Percentiles rank a stretch among this genome's conserved stretches.
Evolutionary conservation across 2,113 vertebrate genomes (phyloP).

Genomic region (Corapipo altera): DNA sequence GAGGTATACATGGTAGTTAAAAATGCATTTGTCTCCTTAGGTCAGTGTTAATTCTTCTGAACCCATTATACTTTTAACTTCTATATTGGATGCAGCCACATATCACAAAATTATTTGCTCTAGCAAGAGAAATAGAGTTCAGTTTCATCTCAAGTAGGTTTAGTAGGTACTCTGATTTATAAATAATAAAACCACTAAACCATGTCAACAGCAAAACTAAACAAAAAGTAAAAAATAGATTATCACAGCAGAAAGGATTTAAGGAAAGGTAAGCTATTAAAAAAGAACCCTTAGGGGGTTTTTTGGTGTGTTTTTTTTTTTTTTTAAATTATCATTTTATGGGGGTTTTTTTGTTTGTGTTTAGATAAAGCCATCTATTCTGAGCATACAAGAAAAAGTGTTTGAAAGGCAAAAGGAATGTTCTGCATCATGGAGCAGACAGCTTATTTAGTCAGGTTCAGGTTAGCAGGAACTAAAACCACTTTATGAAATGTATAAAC

Average conservation of each 20-base stretch:
- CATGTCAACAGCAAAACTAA: neutral
- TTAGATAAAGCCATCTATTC: neutral
- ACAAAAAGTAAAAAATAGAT: neutral
- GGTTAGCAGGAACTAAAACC: neutral
- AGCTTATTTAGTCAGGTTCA: neutral
- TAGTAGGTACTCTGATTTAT: neutral
- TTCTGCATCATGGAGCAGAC: neutral
- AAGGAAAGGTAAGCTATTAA: neutral
- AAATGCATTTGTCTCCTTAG: neutral
- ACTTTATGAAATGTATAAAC: neutral
- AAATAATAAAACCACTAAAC: neutral
- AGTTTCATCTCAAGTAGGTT: neutral
- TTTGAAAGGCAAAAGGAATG: neutral
- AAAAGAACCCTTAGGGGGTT: neutral
- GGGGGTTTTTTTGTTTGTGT: neutral
- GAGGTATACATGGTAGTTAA: fast-evolving
- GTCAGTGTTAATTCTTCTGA: neutral
- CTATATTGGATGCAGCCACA: neutral
- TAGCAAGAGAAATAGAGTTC: neutral
- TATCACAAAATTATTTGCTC: neutral
- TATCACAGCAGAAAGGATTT: neutral
- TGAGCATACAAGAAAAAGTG: neutral
- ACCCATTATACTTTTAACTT: neutral
- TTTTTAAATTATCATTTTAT: neutral
- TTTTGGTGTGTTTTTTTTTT: neutral